Conservation (phyloP, 2,113 vertebrate species). For the Holacanthus passer region DNA sequence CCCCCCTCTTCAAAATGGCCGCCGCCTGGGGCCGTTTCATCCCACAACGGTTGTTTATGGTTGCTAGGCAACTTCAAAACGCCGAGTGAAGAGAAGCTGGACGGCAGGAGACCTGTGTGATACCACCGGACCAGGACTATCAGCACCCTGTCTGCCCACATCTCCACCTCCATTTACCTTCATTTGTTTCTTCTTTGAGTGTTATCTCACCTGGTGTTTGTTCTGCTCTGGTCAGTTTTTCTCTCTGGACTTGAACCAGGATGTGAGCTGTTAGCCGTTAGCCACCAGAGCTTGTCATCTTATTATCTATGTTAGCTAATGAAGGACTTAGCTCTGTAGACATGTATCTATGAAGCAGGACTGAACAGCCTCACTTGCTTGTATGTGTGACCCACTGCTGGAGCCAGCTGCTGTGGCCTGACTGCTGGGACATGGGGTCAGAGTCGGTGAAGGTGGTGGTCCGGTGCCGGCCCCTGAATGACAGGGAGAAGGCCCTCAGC, state of each 20-base stretch:
- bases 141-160: neutral
- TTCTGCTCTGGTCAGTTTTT: neutral
- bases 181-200: neutral
- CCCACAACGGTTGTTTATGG: slow-evolving; percentile 49
- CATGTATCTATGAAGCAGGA: neutral
- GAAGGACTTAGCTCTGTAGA: neutral
- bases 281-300: neutral
- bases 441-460: slow-evolving; percentile 91
- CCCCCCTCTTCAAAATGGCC: slow-evolving; percentile 58
- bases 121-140: neutral
- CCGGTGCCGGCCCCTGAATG: slow-evolving; percentile 87
- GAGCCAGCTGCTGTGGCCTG: neutral
- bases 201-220: neutral
- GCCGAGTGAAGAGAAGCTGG: slow-evolving; percentile 33
- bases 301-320: neutral
- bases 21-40: neutral
- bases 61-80: slow-evolving; percentile 84
- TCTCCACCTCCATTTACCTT: neutral
- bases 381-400: neutral
- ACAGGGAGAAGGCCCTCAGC: slow-evolving; percentile 83
- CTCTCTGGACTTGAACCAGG: neutral
- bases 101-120: neutral
- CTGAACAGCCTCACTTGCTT: neutral
- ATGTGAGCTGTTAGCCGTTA: neutral
- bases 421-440: slow-evolving; percentile 78